Percentiles rank a stretch among this genome's conserved stretches.
Conservation (phyloP, 1,140 invertebrate species). For the Procambarus clarkii region DNA sequence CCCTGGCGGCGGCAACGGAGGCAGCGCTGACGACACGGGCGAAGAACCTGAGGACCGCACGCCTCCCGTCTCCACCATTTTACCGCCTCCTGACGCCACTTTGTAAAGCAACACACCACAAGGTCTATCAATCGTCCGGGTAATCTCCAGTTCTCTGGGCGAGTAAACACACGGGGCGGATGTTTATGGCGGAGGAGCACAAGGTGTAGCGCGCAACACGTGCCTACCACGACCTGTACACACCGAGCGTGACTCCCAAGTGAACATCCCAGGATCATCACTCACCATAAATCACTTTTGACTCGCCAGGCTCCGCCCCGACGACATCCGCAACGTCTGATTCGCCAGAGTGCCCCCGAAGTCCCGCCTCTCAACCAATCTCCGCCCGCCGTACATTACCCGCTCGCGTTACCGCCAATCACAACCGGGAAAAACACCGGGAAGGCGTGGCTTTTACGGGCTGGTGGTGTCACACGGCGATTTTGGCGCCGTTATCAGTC, state of each 20-base stretch:
- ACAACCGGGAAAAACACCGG: not conserved
- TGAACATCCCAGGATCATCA: constrained; percentile 54
- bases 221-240: not conserved
- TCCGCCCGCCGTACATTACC: not conserved
- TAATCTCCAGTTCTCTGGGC: not conserved
- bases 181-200: not conserved
- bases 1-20: constrained; percentile 53
- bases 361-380: constrained; percentile 17
- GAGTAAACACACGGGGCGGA: not conserved
- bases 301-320: constrained; percentile 36
- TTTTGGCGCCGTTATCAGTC: constrained; percentile 47
- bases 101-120: constrained; percentile 16
- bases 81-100: constrained; percentile 64
- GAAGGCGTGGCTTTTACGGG: not conserved
- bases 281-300: constrained; percentile 67
- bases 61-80: constrained; percentile 65
- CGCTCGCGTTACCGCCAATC: not conserved
- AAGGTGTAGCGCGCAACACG: constrained; percentile 21
- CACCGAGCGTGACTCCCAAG: constrained; percentile 39
- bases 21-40: constrained; percentile 55
- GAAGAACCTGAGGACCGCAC: constrained; percentile 57
- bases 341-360: not conserved
- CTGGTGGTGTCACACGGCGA: constrained; percentile 25
- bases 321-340: not conserved
- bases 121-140: not conserved